Evolutionary conservation across 2,888 invertebrate species (phyloP), one percentile per base, ranked within the genome.

Genomic region (Platerodrilus igneus): DNA sequence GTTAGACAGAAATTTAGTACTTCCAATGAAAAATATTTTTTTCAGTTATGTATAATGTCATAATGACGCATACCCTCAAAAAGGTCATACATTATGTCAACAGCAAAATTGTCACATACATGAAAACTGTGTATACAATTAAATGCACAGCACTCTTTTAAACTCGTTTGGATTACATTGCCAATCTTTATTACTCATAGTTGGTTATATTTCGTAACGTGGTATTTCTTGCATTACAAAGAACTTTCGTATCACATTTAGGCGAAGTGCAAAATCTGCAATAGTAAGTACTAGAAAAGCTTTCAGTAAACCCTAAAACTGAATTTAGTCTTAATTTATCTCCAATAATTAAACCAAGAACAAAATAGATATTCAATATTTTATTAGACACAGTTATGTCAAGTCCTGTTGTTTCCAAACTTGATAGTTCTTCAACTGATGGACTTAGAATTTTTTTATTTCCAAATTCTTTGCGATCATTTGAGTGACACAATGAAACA

Each of bases 401-500:
- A n/a, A 42, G 26, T 11, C 36, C 58, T 29, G 44, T 34, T 23
- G 32, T 31, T 45, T 42, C 39, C 23, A 46, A 32, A 31, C 23
- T 17, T 10, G 17, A 30, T 17, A 44, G 26, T 27, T 44, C 36
- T 6, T 41, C 7, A 5, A 39, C 18, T 19, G 25, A 39, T 17
- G 17, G 21, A 9, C 11, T 36, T 19, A 44, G 37, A 28, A 28
- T 29, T 16, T 9, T 16, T 32, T 27, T 32, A 22, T 44, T 40
- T 11, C 44, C 44, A 32, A 27, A 36, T 9, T 11, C 22, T 22
- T 13, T n/a, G 19, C 43, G 15, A 20, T 43, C 34, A 10, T 42
- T 19, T 16, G 48, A 22, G 41, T 53, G 47, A 57, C 34, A 16
- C 40, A 47, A 17, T 49, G 48, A 26, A 53, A 46, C 48, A 55